phyloP scores from a whole-genome alignment of 2,113 vertebrate species.

The Stegastes partitus region DNA sequence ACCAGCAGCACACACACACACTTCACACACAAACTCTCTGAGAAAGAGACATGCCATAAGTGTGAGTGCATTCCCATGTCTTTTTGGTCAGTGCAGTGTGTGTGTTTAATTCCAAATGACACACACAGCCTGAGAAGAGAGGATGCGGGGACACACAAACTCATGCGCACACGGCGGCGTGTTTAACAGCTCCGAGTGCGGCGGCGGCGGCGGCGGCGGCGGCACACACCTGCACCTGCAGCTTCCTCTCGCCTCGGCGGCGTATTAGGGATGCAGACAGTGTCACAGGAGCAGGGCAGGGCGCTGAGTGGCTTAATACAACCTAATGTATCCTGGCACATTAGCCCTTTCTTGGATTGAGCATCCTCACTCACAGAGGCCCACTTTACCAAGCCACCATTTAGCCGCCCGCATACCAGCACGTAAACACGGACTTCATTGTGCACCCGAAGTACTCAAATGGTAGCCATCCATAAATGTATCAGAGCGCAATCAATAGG shows the following conservation, averaged over 20 bases:
- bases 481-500: conserved; percentile 61
- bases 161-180: conserved; percentile 19
- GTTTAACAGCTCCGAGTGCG: conserved; percentile 13
- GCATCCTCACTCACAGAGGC: conserved; percentile 57
- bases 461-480: conserved; percentile 63
- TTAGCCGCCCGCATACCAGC: conserved; percentile 7
- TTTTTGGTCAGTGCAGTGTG: conserved; percentile 57
- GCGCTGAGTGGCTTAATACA: conserved; percentile 67
- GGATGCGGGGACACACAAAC: conserved; percentile 26
- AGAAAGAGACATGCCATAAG: conserved; percentile 33
- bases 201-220: no score
- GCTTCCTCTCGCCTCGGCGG: conserved; percentile 2
- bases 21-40: conserved; percentile 2
- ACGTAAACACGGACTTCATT: conserved; percentile 13
- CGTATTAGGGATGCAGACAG: conserved; percentile 73
- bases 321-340: conserved; percentile 77
- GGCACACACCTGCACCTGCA: conserved; percentile 23
- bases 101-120: conserved; percentile 77
- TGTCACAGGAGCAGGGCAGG: conserved; percentile 70
- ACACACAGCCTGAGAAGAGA: conserved; percentile 51
- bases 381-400: conserved; percentile 41
- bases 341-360: conserved; percentile 67
- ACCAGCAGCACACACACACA: neutral
- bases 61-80: conserved; percentile 79
- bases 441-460: conserved; percentile 45